Conservation (phyloP, 2,113 vertebrate species). For the Epinephelus moara region DNA sequence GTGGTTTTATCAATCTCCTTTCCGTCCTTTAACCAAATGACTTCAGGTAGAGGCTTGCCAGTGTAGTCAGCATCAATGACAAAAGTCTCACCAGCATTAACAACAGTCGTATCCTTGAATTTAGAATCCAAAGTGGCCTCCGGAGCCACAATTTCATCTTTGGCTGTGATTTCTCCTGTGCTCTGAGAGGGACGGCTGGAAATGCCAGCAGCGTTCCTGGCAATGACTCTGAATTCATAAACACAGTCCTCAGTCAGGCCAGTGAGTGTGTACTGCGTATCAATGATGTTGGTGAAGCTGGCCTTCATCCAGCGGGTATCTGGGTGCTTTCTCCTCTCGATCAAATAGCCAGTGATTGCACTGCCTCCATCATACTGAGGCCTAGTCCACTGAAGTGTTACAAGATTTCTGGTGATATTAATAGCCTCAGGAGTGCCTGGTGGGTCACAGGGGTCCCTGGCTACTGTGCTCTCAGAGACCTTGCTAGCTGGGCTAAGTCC, state of each 20-base stretch:
- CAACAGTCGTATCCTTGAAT: constrained; percentile 93
- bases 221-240: constrained; percentile 97
- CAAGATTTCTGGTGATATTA: constrained; percentile 93
- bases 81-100: constrained; percentile 94
- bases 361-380: constrained; percentile 97
- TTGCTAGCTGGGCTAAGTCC: constrained; percentile 94
- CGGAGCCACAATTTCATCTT: constrained; percentile 97
- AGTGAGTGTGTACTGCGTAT: constrained; percentile 92
- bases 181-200: constrained; percentile 93
- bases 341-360: constrained; percentile 93
- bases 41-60: constrained; percentile 94
- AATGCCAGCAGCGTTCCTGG: constrained; percentile 94
- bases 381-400: constrained; percentile 94
- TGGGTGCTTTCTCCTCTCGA: constrained; percentile 95
- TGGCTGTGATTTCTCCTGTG: constrained; percentile 95
- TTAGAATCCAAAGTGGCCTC: constrained; percentile 93
- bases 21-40: constrained; percentile 94
- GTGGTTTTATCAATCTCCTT: constrained; percentile 93
- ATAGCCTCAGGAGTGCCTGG: constrained; percentile 95
- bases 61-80: constrained; percentile 95
- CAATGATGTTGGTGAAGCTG: constrained; percentile 95
- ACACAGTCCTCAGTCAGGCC: constrained; percentile 92
- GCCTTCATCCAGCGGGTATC: constrained; percentile 99
- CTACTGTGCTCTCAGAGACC: constrained; percentile 91
- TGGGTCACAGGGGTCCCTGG: constrained; percentile 96